Base-by-base conservation (phyloP, 2,888 invertebrate species). In the Exocentrus adspersus region DNA sequence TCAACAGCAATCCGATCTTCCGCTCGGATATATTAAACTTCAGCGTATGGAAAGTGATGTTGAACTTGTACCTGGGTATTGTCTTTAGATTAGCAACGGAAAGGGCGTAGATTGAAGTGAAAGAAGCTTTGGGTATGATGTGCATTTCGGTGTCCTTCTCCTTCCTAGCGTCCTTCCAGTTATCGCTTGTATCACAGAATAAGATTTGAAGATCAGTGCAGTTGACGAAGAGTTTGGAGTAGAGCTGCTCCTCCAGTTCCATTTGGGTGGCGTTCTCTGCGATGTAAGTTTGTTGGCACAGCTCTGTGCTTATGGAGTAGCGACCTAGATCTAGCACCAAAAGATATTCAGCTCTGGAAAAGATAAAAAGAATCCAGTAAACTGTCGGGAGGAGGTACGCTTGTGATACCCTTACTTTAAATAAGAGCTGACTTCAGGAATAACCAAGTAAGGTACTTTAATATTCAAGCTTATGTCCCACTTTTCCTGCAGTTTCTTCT, bases 211-310 rank as follows among this genome's bases (percentile, higher is more conserved):
- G 83, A 59, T 88, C 89, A 10, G 87, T 87, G 69, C 91, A 87
- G 66, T 88, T 89, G 1, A 92, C 85, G 66, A 90, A 89, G 52
- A 92, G 85, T 70, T 93, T 85, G 68, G 93, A 93, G 74, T 93
- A 94, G 6, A 93, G 83, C 50, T 90, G 86, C 77, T 93, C 92
- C 75, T 94, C 93, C 58, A 93, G 80, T 82, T 94, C 93, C 88
- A 92, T 92, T 74, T 91, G 89, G 0, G 93, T 93, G 0, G 90
- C 90, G 75, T 92, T 90, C 79, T 93, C 92, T 1, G 91, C 81
- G 7, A 88, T 86, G 52, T 88, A 82, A 67, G 88, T 87, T 0
- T 86, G 82, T 0, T 90, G 89, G 77, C 92, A 92, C 53, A 93
- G 81, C 77, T 94, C 93, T 10, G 91, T 92, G 72, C 87, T 88